These are phyloP conservation scores for Chaetophractus vellerosus DNA, from an alignment of 2,797 vertebrate genomes.

Conservation along the genomic window DNA sequence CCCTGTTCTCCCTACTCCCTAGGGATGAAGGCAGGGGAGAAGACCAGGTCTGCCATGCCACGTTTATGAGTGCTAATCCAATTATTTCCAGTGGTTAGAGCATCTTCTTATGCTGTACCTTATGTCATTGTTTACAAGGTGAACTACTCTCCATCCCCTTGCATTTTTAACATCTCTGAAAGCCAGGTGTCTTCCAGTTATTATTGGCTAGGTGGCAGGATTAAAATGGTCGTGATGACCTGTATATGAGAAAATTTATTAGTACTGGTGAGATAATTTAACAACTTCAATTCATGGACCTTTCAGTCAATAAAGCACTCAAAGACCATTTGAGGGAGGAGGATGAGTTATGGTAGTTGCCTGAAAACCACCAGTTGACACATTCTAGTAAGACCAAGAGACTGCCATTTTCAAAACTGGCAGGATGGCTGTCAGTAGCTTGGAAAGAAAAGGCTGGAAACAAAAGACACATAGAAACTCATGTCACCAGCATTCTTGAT, in stretches of 20 bases:
- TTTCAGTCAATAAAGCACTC: background rate
- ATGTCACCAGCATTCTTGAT: background rate
- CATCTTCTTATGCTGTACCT: background rate
- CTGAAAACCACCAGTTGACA: background rate
- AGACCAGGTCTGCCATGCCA: background rate
- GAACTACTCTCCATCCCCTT: background rate
- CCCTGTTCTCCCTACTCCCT: background rate
- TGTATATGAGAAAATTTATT: background rate
- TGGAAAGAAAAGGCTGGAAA: conserved; percentile 13
- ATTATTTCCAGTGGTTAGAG: background rate
- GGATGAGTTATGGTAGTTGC: background rate
- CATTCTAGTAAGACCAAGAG: background rate
- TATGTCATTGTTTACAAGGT: background rate
- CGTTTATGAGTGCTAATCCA: background rate
- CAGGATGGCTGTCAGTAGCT: background rate
- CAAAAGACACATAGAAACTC: background rate
- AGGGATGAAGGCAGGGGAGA: background rate
- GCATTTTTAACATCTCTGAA: conserved; percentile 14
- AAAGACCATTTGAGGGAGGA: background rate
- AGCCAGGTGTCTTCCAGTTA: background rate
- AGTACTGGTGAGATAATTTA: background rate
- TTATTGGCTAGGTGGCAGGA: background rate
- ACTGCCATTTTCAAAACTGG: background rate
- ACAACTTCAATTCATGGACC: background rate
- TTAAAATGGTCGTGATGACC: conserved; percentile 8